Conservation (phyloP, 1,140 invertebrate species). For the Bombus breviceps region DNA sequence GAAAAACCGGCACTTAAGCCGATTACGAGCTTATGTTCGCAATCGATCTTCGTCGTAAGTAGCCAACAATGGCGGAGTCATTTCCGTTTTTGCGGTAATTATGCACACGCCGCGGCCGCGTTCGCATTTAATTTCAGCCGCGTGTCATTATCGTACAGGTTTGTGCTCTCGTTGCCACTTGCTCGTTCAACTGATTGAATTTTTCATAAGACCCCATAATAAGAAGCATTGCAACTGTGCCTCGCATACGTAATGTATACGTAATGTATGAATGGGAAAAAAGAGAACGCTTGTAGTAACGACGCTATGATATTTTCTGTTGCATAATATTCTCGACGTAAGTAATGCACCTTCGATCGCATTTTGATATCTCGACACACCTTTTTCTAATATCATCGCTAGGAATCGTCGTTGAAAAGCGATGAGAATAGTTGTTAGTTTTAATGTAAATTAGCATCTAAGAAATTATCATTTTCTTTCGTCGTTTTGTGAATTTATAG, state of each 20-base stretch:
- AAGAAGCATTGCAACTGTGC: constrained; percentile 19
- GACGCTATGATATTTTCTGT: no score
- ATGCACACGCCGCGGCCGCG: neutral
- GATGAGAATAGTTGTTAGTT: no score
- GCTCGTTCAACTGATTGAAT: constrained; percentile 29
- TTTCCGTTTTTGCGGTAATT: constrained; percentile 50
- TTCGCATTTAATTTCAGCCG: constrained; percentile 38
- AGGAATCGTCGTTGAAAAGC: no score
- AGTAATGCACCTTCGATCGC: no score
- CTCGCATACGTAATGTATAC: constrained; percentile 5
- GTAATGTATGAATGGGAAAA: no score
- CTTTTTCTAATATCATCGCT: no score
- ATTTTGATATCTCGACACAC: no score
- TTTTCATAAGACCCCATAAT: constrained; percentile 38
- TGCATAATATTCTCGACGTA: no score
- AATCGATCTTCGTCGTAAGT: constrained; percentile 46
- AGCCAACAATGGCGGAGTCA: constrained; percentile 25
- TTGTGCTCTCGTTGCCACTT: neutral
- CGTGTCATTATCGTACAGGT: constrained; percentile 21
- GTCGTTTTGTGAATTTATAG: no score
- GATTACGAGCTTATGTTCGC: constrained; percentile 16
- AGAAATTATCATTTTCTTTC: no score
- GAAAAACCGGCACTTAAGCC: neutral
- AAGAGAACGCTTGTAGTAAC: no score
- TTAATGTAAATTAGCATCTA: no score